Evolutionary conservation across 2,888 invertebrate species (phyloP).

Genomic region (Torymus tubicola): DNA sequence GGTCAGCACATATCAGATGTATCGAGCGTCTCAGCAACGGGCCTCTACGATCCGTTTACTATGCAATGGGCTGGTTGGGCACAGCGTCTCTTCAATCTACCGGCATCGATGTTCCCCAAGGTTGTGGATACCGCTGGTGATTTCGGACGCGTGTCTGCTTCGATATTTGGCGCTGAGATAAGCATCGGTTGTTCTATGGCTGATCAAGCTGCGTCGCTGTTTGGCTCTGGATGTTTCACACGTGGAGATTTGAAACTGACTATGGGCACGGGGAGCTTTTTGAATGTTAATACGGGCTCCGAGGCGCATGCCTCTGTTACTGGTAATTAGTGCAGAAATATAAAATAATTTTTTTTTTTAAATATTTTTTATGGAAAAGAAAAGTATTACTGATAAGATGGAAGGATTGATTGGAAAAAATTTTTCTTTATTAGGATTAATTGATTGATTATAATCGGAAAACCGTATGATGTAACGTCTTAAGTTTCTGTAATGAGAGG

Average conservation of each 20-base stretch:
- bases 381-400: too few species aligned
- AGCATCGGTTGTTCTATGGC: slow-evolving; percentile 89
- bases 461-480: too few species aligned
- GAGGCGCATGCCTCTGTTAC: slow-evolving; percentile 88
- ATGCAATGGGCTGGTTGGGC: slow-evolving; percentile 89
- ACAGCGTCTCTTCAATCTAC: slow-evolving; percentile 84
- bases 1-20: slow-evolving; percentile 88
- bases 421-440: too few species aligned
- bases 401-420: too few species aligned
- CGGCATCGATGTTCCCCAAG: slow-evolving; percentile 85
- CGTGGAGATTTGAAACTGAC: slow-evolving; percentile 90
- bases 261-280: slow-evolving; percentile 94
- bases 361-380: not conserved
- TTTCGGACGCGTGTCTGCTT: slow-evolving; percentile 83
- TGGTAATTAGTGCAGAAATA: slow-evolving; percentile 75
- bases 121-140: slow-evolving; percentile 87
- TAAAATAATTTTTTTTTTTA: not conserved
- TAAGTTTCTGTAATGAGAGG: too few species aligned
- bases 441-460: too few species aligned
- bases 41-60: slow-evolving; percentile 94
- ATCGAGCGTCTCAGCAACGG: slow-evolving; percentile 94
- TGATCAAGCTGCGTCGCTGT: slow-evolving; percentile 93
- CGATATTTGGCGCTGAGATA: slow-evolving; percentile 86
- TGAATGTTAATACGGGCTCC: slow-evolving; percentile 88
- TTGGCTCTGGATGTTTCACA: slow-evolving; percentile 89